A percentile compares a stretch with the other conserved stretches of the same genome.
These are phyloP conservation scores for Drosophila bocki DNA, from an alignment of 1,140 invertebrate genomes.

Conservation along the genomic window DNA sequence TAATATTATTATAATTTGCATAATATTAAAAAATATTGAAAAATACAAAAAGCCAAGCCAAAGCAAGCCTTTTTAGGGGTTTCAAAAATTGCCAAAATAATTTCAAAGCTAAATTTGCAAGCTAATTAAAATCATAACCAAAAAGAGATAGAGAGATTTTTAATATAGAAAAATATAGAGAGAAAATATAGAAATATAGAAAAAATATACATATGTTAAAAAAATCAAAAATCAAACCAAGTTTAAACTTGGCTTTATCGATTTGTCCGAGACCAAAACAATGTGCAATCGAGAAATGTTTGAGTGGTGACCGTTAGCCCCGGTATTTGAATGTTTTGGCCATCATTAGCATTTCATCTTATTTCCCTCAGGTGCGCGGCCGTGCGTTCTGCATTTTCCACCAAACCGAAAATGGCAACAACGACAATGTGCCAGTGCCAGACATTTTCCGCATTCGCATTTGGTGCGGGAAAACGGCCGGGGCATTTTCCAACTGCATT, in stretches of 20 bases:
- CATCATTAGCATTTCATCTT: slow-evolving; percentile 80
- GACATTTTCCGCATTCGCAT: slow-evolving; percentile 19
- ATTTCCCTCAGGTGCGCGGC: slow-evolving; percentile 65
- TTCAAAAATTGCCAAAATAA: background rate
- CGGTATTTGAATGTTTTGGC: slow-evolving; percentile 69
- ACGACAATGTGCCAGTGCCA: slow-evolving; percentile 10
- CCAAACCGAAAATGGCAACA: slow-evolving; percentile 29
- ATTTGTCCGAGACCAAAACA: background rate
- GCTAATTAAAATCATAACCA: background rate
- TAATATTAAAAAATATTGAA: slow-evolving; percentile 57
- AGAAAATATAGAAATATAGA: background rate
- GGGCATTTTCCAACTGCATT: slow-evolving; percentile 54
- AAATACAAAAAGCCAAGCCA: background rate
- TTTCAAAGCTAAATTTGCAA: background rate
- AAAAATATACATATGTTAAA: background rate
- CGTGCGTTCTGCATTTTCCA: slow-evolving; percentile 74
- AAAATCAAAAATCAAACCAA: background rate
- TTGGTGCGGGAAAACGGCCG: slow-evolving; percentile 2
- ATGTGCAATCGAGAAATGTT: slow-evolving; percentile 7
- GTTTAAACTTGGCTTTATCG: background rate
- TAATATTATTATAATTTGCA: slow-evolving; percentile 65
- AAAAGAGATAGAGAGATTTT: background rate
- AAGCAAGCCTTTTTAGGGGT: background rate
- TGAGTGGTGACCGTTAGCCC: slow-evolving; percentile 16
- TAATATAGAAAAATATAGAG: background rate